These are phyloP conservation scores for Xiphophorus maculatus DNA, from an alignment of 2,113 vertebrate genomes.

Conservation along the genomic window DNA sequence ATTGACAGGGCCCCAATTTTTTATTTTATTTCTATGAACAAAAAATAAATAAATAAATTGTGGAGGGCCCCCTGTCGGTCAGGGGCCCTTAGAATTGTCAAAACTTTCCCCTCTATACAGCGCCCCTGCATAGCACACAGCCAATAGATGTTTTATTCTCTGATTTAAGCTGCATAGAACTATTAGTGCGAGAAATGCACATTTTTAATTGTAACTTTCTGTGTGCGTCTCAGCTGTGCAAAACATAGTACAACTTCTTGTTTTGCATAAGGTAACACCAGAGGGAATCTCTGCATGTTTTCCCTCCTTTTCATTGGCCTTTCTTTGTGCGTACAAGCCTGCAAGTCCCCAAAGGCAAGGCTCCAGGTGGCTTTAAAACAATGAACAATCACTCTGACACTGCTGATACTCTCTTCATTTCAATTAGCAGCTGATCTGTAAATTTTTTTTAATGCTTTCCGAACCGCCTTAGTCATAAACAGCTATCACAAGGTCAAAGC, in stretches of 20 bases:
- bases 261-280: conserved; percentile 5
- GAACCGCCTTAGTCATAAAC: conserved; percentile 14
- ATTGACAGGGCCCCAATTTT: no score
- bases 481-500: conserved; percentile 15
- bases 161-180: conserved; percentile 10
- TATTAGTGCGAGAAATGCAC: conserved; percentile 1
- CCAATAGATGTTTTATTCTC: conserved; percentile 31
- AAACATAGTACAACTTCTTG: conserved; percentile 2
- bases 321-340: conserved; percentile 2
- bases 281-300: background rate
- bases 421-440: conserved; percentile 61
- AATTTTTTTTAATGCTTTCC: conserved; percentile 26
- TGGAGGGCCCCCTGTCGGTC: no score
- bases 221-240: conserved; percentile 34
- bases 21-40: no score
- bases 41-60: no score
- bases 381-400: conserved; percentile 54
- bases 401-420: conserved; percentile 52
- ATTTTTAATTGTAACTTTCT: conserved; percentile 7
- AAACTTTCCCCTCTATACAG: no score
- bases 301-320: background rate
- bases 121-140: conserved; percentile 5
- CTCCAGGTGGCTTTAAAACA: conserved; percentile 66
- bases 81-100: no score
- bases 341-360: conserved; percentile 3